These are phyloP conservation scores for Sarcophaga subvicina DNA, from an alignment of 2,888 invertebrate genomes.

Conservation along the genomic window DNA sequence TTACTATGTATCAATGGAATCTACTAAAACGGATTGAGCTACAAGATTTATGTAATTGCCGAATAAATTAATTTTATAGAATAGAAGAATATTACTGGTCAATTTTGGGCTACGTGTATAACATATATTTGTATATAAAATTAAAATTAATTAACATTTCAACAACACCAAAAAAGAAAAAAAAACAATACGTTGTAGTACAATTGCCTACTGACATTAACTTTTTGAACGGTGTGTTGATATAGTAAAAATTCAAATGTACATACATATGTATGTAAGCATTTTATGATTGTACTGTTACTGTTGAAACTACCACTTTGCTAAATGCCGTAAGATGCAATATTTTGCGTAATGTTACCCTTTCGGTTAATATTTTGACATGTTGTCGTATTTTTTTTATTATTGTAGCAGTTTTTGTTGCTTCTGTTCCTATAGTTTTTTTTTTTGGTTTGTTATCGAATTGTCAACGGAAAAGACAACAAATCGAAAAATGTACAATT, in stretches of 20 bases:
- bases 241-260: not conserved
- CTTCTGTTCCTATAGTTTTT: not conserved
- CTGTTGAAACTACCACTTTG: slow-evolving; percentile 3
- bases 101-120: no score
- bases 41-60: no score
- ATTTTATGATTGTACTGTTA: not conserved
- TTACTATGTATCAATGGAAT: no score
- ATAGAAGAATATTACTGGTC: no score
- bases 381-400: not conserved
- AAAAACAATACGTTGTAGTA: no score
- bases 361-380: slow-evolving; percentile 48
- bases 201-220: not conserved
- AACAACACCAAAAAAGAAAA: no score
- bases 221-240: not conserved
- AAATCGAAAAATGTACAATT: not conserved
- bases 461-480: not conserved
- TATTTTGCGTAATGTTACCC: slow-evolving; percentile 44
- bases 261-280: not conserved
- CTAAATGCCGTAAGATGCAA: slow-evolving; percentile 30
- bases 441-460: not conserved
- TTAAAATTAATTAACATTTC: no score
- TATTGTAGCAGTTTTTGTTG: not conserved
- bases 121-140: no score
- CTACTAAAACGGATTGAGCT: no score
- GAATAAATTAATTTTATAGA: no score